phyloP scores from a whole-genome alignment of 92 coral and sea anemone species.

The Micromussa lordhowensis region DNA sequence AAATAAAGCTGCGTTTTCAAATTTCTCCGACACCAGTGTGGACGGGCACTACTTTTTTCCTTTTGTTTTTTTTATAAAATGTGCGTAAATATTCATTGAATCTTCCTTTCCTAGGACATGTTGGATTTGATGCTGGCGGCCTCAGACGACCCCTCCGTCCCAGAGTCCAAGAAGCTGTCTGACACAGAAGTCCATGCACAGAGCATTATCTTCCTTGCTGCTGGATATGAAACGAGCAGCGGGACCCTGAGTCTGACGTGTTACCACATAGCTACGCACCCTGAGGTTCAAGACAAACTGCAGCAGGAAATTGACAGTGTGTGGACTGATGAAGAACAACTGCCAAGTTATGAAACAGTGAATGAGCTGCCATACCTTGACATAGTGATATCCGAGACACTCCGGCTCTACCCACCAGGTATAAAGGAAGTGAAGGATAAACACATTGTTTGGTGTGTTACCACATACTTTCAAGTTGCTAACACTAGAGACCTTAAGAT shows the following conservation, averaged over 20 bases:
- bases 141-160: constrained; percentile 26
- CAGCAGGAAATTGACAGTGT: constrained; percentile 83
- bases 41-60: too few relatives aligned
- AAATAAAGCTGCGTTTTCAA: too few relatives aligned
- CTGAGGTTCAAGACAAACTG: constrained; percentile 74
- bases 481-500: too few relatives aligned
- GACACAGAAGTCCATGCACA: constrained; percentile 81
- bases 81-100: too few relatives aligned
- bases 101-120: constrained; percentile 54
- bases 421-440: constrained; percentile 4
- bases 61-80: too few relatives aligned
- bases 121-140: constrained; percentile 78
- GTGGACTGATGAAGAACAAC: constrained; percentile 67
- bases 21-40: too few relatives aligned
- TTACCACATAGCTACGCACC: constrained; percentile 75
- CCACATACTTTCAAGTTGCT: too few relatives aligned
- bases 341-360: constrained; percentile 69
- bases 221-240: constrained; percentile 86
- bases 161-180: constrained; percentile 59
- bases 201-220: constrained; percentile 71
- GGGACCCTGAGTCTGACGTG: constrained; percentile 71
- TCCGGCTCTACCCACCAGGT: constrained; percentile 80
- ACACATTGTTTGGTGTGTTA: too few relatives aligned
- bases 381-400: constrained; percentile 78
- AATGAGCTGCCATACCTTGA: constrained; percentile 70